Evolutionary conservation across 2,888 invertebrate species (phyloP).

Genomic region (Pteria penguin): DNA sequence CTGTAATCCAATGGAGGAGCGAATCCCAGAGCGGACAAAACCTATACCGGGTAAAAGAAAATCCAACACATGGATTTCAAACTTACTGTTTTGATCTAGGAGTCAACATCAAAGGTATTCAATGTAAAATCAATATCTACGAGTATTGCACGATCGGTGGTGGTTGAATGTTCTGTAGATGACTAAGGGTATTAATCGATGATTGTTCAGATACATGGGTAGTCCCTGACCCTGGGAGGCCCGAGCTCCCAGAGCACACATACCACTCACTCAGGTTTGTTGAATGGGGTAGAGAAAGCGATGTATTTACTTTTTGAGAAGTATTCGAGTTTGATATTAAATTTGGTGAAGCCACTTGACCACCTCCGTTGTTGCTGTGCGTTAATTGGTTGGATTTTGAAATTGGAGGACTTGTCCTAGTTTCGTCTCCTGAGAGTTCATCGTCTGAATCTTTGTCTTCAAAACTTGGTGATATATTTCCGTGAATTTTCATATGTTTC

Average conservation of each 20-base stretch:
- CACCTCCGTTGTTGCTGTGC: conserved; percentile 22
- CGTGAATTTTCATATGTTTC: conserved; percentile 91
- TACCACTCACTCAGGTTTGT: conserved; percentile 89
- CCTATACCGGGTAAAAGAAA: not conserved
- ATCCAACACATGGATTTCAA: not conserved
- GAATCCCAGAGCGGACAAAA: not conserved
- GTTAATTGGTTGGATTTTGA: conserved; percentile 61
- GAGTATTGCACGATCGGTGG: conserved; percentile 74
- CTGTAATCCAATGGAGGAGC: conserved; percentile 14
- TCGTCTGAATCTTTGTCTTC: conserved; percentile 74
- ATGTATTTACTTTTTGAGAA: conserved; percentile 37
- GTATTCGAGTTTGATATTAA: conserved; percentile 14
- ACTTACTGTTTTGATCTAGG: not conserved
- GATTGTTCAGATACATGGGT: conserved; percentile 86
- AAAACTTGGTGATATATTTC: conserved; percentile 74
- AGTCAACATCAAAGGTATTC: not conserved
- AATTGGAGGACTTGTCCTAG: conserved; percentile 53
- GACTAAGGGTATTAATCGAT: conserved; percentile 78
- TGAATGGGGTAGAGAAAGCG: conserved; percentile 56
- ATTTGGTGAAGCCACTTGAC: conserved; percentile 23
- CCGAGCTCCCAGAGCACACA: conserved; percentile 85
- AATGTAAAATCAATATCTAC: conserved; percentile 42
- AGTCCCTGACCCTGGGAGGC: conserved; percentile 82
- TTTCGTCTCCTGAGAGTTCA: conserved; percentile 60
- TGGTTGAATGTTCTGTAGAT: conserved; percentile 70